Percentiles rank a stretch among this genome's conserved stretches.
phyloP scores from a whole-genome alignment of 2,888 invertebrate genomes.

The Zygaena filipendulae region DNA sequence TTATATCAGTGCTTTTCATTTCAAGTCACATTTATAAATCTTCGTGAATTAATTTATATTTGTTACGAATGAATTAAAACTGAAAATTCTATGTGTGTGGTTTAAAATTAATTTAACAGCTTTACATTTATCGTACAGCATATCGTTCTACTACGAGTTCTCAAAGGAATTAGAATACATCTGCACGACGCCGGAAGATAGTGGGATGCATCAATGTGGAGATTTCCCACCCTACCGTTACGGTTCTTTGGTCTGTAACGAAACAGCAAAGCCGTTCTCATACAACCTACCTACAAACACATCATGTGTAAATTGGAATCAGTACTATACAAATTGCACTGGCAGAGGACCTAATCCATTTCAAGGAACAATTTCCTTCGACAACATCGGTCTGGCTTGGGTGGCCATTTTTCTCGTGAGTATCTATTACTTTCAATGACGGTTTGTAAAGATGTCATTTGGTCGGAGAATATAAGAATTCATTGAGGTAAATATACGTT shows the following conservation, averaged over 20 bases:
- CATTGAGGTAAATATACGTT: slow-evolving; percentile 5
- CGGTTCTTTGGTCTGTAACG: slow-evolving; percentile 81
- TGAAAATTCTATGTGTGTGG: no score
- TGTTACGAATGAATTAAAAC: no score
- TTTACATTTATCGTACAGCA: slow-evolving; percentile 57
- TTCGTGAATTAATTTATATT: no score
- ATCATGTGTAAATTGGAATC: slow-evolving; percentile 98
- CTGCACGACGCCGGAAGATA: slow-evolving; percentile 92
- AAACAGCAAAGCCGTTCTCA: slow-evolving; percentile 71
- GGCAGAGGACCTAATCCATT: slow-evolving; percentile 96
- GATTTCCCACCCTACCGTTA: slow-evolving; percentile 83
- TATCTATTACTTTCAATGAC: slow-evolving; percentile 21
- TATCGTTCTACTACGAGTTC: slow-evolving; percentile 88
- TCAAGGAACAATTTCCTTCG: slow-evolving; percentile 98
- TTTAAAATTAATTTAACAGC: no score
- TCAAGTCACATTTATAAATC: no score
- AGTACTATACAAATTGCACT: slow-evolving; percentile 96
- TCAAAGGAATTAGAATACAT: slow-evolving; percentile 96
- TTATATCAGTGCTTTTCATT: no score
- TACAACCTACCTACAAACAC: slow-evolving; percentile 74
- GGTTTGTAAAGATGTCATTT: no score
- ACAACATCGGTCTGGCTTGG: slow-evolving; percentile 99
- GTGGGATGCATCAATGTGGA: slow-evolving; percentile 93
- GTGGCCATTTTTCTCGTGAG: slow-evolving; percentile 99
- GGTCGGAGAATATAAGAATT: neutral